Percentiles rank a stretch among this genome's conserved stretches.
These are phyloP conservation scores for Caenorhabditis inopinata DNA, from an alignment of 1,140 invertebrate species.

Conservation along the genomic window DNA sequence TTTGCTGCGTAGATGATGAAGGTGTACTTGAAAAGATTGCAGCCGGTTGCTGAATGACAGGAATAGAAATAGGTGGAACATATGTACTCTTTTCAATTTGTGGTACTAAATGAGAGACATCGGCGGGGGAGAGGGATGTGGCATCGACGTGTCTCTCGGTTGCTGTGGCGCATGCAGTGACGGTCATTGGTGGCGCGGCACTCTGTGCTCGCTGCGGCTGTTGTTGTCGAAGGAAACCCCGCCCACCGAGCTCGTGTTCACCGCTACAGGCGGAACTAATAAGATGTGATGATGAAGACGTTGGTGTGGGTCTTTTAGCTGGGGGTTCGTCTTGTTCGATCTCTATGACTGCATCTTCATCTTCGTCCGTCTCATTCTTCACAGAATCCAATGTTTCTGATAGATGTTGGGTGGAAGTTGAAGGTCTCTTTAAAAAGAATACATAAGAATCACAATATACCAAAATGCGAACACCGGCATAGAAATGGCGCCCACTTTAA, in stretches of 20 bases:
- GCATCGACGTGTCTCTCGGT: neutral
- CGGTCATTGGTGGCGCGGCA: conserved; percentile 1
- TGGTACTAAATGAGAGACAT: neutral
- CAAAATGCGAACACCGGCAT: too few relatives aligned
- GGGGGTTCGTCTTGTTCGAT: neutral
- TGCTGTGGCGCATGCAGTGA: neutral
- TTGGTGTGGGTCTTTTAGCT: neutral
- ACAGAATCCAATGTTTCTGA: neutral
- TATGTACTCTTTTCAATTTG: neutral
- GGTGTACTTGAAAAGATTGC: neutral
- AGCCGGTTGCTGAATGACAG: neutral
- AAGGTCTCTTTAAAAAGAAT: too few relatives aligned
- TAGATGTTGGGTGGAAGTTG: neutral
- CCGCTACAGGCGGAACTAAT: neutral
- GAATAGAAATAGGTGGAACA: neutral
- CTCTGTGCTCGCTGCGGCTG: neutral
- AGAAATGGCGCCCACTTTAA: too few relatives aligned
- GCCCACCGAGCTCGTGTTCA: neutral
- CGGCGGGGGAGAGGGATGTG: neutral
- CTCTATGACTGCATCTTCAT: neutral
- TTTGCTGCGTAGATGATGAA: neutral
- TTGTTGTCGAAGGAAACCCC: neutral
- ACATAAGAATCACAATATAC: too few relatives aligned
- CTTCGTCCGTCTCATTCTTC: neutral
- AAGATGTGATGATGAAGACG: neutral